Evolutionary conservation across 2,888 invertebrate species (phyloP).

Genomic region (Shargacucullia verbasci): DNA sequence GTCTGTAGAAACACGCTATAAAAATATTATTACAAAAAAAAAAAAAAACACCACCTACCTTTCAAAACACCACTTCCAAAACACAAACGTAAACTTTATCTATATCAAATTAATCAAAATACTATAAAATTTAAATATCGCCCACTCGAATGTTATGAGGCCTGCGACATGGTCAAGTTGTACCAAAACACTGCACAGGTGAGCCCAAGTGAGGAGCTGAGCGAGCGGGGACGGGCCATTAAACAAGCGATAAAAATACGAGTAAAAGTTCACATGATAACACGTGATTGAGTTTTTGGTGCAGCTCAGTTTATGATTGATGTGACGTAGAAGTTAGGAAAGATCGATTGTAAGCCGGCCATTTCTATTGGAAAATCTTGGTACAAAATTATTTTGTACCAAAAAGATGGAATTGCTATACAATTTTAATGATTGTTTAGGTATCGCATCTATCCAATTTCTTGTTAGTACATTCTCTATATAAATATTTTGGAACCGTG

Average conservation of each 20-base stretch:
- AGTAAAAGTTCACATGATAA: constrained; percentile 38
- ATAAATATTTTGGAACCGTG: too few species aligned
- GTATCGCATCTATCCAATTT: too few species aligned
- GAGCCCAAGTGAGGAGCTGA: constrained; percentile 40
- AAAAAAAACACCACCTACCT: constrained; percentile 25
- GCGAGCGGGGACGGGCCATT: constrained; percentile 36
- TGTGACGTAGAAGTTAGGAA: constrained; percentile 4
- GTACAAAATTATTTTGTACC: too few species aligned
- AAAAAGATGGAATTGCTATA: too few species aligned
- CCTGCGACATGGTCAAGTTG: constrained; percentile 51
- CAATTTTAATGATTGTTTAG: too few species aligned
- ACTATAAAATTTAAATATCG: constrained; percentile 8
- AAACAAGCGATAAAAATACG: constrained; percentile 49
- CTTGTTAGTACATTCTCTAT: too few species aligned
- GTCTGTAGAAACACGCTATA: neutral
- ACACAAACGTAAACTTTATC: constrained; percentile 30
- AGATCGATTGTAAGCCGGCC: too few species aligned
- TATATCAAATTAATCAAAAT: constrained; percentile 32
- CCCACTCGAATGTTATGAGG: constrained; percentile 21
- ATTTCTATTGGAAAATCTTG: too few species aligned
- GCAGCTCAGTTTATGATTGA: constrained; percentile 19
- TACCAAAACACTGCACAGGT: constrained; percentile 45
- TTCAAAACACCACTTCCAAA: constrained; percentile 31
- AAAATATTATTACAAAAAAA: neutral
- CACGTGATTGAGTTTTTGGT: constrained; percentile 29